Percentiles rank a stretch among this genome's conserved stretches.
These are phyloP conservation scores for Ceratoteleas bidentatus DNA, from an alignment of 1,140 invertebrate species.

Conservation along the genomic window DNA sequence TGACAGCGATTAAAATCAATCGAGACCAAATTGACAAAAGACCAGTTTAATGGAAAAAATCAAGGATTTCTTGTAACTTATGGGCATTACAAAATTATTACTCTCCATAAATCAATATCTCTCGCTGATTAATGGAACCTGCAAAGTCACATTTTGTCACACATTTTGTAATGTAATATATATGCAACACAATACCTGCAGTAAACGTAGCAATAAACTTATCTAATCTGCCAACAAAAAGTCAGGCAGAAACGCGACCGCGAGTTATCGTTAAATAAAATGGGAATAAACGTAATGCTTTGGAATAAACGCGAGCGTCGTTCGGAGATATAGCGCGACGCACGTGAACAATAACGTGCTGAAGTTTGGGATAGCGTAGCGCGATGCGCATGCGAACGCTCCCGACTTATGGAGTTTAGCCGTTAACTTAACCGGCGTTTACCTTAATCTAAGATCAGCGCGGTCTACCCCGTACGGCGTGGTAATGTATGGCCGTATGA, in stretches of 20 bases:
- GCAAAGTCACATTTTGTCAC: too few species aligned
- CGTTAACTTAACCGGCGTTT: constrained; percentile 83
- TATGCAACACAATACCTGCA: too few species aligned
- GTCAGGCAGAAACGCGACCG: constrained; percentile 12
- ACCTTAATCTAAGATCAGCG: constrained; percentile 82
- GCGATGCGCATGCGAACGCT: constrained; percentile 68
- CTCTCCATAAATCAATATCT: too few species aligned
- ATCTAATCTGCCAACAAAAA: constrained; percentile 33
- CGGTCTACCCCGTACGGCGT: constrained; percentile 66
- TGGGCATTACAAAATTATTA: too few species aligned
- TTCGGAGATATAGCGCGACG: constrained; percentile 29
- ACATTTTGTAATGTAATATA: too few species aligned
- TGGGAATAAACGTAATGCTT: constrained; percentile 36
- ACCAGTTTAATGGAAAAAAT: too few species aligned
- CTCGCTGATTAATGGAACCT: too few species aligned
- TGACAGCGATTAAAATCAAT: too few species aligned
- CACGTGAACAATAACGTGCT: constrained; percentile 58
- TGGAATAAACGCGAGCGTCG: constrained; percentile 32
- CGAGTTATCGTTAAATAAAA: constrained; percentile 43
- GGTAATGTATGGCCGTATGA: constrained; percentile 81
- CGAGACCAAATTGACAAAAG: too few species aligned
- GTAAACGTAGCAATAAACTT: constrained; percentile 20
- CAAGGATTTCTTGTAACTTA: too few species aligned
- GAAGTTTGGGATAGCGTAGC: constrained; percentile 59
- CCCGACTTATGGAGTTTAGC: constrained; percentile 76